A percentile compares a stretch with the other conserved stretches of the same genome.
These are phyloP conservation scores for Scaptomyza parva DNA, from an alignment of 2,888 invertebrate species.

Conservation along the genomic window DNA sequence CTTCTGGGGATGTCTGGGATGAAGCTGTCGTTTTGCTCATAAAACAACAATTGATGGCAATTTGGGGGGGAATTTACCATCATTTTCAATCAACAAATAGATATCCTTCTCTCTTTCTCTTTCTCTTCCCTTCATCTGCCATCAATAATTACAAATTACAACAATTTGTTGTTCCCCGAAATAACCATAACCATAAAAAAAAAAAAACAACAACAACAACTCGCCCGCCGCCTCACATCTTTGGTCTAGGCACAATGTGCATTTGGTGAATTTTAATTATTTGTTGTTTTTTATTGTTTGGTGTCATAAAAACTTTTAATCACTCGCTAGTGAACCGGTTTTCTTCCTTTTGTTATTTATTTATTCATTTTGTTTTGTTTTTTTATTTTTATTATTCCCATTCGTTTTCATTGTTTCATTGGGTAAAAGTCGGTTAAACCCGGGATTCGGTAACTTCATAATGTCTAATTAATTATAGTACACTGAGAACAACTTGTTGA, in stretches of 20 bases:
- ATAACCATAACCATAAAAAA: not conserved
- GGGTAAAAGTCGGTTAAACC: slow-evolving; percentile 40
- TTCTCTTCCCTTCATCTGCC: not conserved
- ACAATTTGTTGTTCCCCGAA: slow-evolving; percentile 2
- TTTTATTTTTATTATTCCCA: not conserved
- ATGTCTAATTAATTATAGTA: slow-evolving; percentile 20
- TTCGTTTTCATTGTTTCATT: slow-evolving; percentile 19
- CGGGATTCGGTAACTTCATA: slow-evolving; percentile 43
- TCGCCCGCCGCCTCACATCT: not conserved
- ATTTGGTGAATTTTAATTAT: slow-evolving; percentile 13
- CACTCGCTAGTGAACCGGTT: slow-evolving; percentile 34
- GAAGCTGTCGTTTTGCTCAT: slow-evolving; percentile 1
- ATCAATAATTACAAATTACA: slow-evolving; percentile 4
- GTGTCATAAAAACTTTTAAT: slow-evolving; percentile 54
- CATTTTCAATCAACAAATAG: slow-evolving; percentile 11
- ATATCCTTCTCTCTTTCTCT: not conserved
- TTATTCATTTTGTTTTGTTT: slow-evolving; percentile 3
- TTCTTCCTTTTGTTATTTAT: slow-evolving; percentile 8
- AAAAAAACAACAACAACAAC: too few species aligned
- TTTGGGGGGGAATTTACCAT: slow-evolving; percentile 24
- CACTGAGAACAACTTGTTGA: not conserved
- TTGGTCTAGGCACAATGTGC: slow-evolving; percentile 2
- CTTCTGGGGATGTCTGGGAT: not conserved
- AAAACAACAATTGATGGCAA: slow-evolving; percentile 22
- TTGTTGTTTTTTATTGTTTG: slow-evolving; percentile 11